Base-by-base conservation (phyloP, 2,113 vertebrate species). In the Vireo altiloquus region DNA sequence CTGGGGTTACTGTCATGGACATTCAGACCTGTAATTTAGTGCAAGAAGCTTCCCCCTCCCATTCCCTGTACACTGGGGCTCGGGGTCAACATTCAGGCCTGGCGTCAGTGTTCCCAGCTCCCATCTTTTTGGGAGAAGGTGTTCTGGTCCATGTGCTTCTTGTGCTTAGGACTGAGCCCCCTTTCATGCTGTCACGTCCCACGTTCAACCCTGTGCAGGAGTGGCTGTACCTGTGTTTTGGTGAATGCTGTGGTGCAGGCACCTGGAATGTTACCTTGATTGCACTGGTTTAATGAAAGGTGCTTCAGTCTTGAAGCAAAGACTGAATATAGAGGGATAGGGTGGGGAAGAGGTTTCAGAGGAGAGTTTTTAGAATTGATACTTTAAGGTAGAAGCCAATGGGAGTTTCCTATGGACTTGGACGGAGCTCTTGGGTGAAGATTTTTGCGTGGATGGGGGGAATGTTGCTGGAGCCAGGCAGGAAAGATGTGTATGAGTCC, bases 171-270 rank as follows among this genome's bases (percentile, higher is more conserved):
- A 15, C 12, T 3, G 37, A 59, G 7, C 10, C 5, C 7, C 46
- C 12, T 80, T 77, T 33, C 0, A 0, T 47, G 25, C 13, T 63
- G 54, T 31, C 31, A 17, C 1, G 0, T 33, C 39, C 11, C 49
- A 17, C 28, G 25, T 78, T 27, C 27, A 15, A 1, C 12, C 14
- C 42, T 18, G 5, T 1, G 23, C 42, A 52, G 42, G 46, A 76
- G 16, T 8, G 47, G 11, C 59, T 44, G 28, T 44, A 6, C 28
- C 28, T 68, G 15, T 12, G 2, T 37, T 65, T 50, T 18, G 39
- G 42, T 46, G 61, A 64, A 40, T 13, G n/a, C 54, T 61, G 30
- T 52, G 37, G 20, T 47, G 47, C 46, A 44, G 54, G 7, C 17
- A 10, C 1, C 1, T 30, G 47, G 33, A 40, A 49, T 8, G 8